A percentile compares a stretch with the other conserved stretches of the same genome.
phyloP scores from a whole-genome alignment of 2,888 invertebrate species.

The Apamea sordens region DNA sequence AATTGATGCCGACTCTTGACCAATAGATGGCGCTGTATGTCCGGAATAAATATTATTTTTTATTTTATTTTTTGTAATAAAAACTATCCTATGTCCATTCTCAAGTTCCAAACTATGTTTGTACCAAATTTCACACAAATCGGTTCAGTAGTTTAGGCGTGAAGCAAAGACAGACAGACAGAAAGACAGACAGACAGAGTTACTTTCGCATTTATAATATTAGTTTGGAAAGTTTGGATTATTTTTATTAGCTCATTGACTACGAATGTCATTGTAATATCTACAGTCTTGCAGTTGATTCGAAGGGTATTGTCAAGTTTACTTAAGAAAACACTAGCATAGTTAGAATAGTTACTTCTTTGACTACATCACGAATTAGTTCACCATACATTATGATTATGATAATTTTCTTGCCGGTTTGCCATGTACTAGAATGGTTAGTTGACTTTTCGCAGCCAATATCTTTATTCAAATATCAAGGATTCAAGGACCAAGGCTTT shows the following conservation, averaged over 20 bases:
- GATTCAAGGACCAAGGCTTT: neutral
- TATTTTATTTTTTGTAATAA: too few species aligned
- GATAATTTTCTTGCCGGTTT: neutral
- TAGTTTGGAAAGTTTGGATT: too few species aligned
- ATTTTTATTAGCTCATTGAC: slow-evolving; percentile 28
- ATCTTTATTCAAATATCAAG: neutral
- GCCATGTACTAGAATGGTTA: neutral
- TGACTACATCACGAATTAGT: neutral
- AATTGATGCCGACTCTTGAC: too few species aligned
- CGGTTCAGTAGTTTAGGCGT: too few species aligned
- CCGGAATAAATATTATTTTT: too few species aligned
- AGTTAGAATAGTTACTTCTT: slow-evolving; percentile 1
- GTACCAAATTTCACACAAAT: too few species aligned
- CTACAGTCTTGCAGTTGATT: slow-evolving; percentile 28
- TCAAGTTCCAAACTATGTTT: too few species aligned
- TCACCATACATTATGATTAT: neutral
- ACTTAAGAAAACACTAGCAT: neutral
- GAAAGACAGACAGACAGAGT: too few species aligned
- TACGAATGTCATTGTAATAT: slow-evolving; percentile 17
- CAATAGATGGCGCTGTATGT: too few species aligned
- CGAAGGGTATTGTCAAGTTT: slow-evolving; percentile 11
- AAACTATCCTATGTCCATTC: too few species aligned
- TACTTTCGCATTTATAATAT: too few species aligned
- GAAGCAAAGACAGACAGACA: too few species aligned
- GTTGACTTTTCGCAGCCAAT: neutral